Evolutionary conservation across 2,888 invertebrate species (phyloP).

Genomic region (Hypomecis punctinalis): DNA sequence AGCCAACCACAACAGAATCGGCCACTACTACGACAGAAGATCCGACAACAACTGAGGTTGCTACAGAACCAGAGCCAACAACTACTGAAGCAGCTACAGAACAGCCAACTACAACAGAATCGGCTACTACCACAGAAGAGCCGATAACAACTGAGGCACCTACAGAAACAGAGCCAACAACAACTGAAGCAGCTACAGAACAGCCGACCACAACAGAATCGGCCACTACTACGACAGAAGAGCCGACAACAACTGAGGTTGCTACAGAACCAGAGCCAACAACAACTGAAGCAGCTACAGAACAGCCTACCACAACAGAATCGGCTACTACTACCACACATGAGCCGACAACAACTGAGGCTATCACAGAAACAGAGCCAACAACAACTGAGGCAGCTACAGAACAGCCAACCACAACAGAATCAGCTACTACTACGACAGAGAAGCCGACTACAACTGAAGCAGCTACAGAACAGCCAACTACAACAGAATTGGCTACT

Average conservation of each 20-base stretch:
- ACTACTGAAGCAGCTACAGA: too few relatives aligned
- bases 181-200: constrained; percentile 6
- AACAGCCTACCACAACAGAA: too few relatives aligned
- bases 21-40: constrained; percentile 4
- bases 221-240: too few relatives aligned
- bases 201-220: too few relatives aligned
- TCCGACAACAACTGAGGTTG: constrained; percentile 14
- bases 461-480: too few relatives aligned
- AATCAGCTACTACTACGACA: constrained; percentile 1
- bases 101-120: too few relatives aligned
- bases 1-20: constrained; percentile 18
- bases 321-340: too few relatives aligned
- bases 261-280: too few relatives aligned
- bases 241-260: too few relatives aligned
- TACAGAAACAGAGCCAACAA: constrained; percentile 8
- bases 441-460: constrained; percentile 12
- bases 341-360: constrained; percentile 16
- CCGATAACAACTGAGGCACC: constrained; percentile 5
- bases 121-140: constrained; percentile 5
- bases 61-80: too few relatives aligned
- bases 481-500: too few relatives aligned
- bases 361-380: constrained; percentile 12
- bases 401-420: constrained; percentile 17
- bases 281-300: too few relatives aligned
- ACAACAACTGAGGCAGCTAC: constrained; percentile 17